phyloP scores from a whole-genome alignment of 1,140 invertebrate species.

The Zeugodacus cucurbitae region DNA sequence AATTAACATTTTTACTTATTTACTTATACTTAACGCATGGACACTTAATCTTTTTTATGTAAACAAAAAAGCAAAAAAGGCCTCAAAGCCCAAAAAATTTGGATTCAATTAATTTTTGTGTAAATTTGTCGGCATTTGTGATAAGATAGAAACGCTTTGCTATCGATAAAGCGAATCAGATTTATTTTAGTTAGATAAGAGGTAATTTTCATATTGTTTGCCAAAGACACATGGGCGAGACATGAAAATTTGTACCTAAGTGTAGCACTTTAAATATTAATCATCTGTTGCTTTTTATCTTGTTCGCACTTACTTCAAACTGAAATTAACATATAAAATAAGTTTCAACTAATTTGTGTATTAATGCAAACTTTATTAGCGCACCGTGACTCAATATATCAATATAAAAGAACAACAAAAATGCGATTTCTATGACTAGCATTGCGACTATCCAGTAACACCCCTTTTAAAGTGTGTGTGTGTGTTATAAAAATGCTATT shows the following conservation, averaged over 20 bases:
- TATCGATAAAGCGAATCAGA: neutral
- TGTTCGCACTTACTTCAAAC: too few species aligned
- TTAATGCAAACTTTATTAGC: neutral
- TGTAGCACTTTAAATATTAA: neutral
- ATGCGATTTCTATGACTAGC: neutral
- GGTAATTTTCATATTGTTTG: neutral
- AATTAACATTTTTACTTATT: too few species aligned
- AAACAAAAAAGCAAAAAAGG: neutral
- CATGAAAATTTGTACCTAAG: neutral
- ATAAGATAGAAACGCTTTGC: neutral
- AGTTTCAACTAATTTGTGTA: neutral
- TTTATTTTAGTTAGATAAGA: slow-evolving; percentile 15
- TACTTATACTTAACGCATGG: neutral
- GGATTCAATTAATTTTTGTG: neutral
- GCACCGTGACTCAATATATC: neutral
- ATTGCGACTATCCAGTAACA: neutral
- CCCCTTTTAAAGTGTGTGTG: neutral
- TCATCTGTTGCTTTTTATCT: neutral
- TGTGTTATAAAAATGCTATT: neutral
- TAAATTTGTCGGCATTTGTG: neutral
- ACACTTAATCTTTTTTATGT: neutral
- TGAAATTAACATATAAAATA: too few species aligned
- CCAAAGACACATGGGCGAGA: neutral
- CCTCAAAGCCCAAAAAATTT: neutral
- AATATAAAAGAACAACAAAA: too few species aligned